A percentile compares a stretch with the other conserved stretches of the same genome.
Conservation (phyloP, 2,888 invertebrate species). For the Nomada hirtipes region DNA sequence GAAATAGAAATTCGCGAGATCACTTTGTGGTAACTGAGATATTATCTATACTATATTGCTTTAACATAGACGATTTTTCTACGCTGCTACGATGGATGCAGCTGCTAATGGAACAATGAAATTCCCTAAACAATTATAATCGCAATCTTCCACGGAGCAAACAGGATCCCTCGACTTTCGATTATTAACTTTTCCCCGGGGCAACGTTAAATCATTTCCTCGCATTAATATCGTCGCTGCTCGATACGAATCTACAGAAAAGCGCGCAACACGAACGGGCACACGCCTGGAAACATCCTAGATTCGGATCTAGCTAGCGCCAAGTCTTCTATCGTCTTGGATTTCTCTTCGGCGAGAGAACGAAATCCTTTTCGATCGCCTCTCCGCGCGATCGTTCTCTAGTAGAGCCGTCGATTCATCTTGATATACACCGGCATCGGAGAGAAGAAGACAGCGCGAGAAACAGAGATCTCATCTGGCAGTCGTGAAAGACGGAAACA, state of each 20-base stretch:
- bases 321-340: constrained; percentile 36
- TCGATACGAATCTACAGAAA: constrained; percentile 30
- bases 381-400: constrained; percentile 27
- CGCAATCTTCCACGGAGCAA: constrained; percentile 11
- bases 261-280: constrained; percentile 4
- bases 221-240: constrained; percentile 23
- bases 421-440: constrained; percentile 69
- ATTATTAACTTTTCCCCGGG: constrained; percentile 17
- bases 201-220: constrained; percentile 41
- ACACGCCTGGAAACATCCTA: constrained; percentile 45
- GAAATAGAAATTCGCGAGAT: too few relatives aligned
- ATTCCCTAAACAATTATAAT: constrained; percentile 20
- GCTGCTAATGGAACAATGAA: neutral
- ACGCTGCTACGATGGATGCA: too few relatives aligned
- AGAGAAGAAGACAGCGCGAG: constrained; percentile 11
- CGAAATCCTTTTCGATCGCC: constrained; percentile 60
- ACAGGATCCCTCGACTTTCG: constrained; percentile 10
- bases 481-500: constrained; percentile 38
- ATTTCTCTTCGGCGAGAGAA: constrained; percentile 47
- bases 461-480: constrained; percentile 29
- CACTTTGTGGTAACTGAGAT: too few relatives aligned
- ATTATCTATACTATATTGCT: too few relatives aligned
- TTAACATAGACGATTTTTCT: too few relatives aligned
- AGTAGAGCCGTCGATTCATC: constrained; percentile 75
- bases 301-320: constrained; percentile 46